phyloP scores from a whole-genome alignment of 1,140 invertebrate genomes.

The Sycophaga agraensis region DNA sequence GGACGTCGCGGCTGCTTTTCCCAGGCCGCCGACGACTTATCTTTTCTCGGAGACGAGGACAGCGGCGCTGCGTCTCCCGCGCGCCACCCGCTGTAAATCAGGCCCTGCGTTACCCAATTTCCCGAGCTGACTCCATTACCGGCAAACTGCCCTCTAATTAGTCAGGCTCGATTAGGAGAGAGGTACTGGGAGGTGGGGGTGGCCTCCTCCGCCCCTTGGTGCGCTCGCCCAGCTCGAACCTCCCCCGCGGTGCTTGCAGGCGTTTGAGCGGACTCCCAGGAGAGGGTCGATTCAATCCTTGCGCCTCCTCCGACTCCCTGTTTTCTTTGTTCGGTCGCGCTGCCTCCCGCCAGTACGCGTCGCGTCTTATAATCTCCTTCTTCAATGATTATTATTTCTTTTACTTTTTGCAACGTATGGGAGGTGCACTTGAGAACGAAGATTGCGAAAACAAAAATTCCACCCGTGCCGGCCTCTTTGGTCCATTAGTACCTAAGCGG shows the following conservation, averaged over 20 bases:
- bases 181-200: constrained; percentile 36
- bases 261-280: too few relatives aligned
- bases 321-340: background rate
- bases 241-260: too few relatives aligned
- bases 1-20: too few relatives aligned
- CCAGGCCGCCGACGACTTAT: too few relatives aligned
- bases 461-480: too few relatives aligned
- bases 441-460: too few relatives aligned
- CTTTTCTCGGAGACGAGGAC: too few relatives aligned
- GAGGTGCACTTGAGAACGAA: too few relatives aligned
- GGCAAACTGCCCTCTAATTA: constrained; percentile 52
- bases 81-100: constrained; percentile 48
- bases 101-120: constrained; percentile 46
- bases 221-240: too few relatives aligned
- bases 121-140: constrained; percentile 47
- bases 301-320: background rate
- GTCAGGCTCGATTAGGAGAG: constrained; percentile 50
- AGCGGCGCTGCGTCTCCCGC: too few relatives aligned
- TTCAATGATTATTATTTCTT: background rate
- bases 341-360: too few relatives aligned
- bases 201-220: background rate
- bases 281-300: constrained; percentile 21
- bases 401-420: background rate
- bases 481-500: too few relatives aligned
- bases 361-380: constrained; percentile 16